Evolutionary conservation across 2,888 invertebrate genomes (phyloP), one percentile per base, ranked within the genome.

Genomic region (Leptopilina drosophilae): DNA sequence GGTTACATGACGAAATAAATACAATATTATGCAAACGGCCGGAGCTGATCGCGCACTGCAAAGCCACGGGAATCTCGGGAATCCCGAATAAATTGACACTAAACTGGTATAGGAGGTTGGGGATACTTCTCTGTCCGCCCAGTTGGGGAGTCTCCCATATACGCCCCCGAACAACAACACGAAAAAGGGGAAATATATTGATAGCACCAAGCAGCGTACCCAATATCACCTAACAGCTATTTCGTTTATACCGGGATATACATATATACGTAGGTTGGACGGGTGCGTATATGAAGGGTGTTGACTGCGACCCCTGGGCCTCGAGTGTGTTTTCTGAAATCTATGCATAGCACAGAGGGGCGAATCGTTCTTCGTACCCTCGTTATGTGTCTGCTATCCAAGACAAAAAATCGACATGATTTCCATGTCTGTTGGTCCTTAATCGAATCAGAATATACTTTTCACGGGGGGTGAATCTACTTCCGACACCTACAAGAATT

Each of bases 81-180:
- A 92, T 92, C 92, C 92, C 89, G 91, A 92, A 92, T 92, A 92
- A 92, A 92, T 92, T 92, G 92, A 91, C 92, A 91, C 91, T 92
- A 92, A 92, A 92, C 90, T 91, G 87, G 88, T 83, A 78, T 79
- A 82, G 81, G 80, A 81, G 82, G 83, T 84, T 82, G 81, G 84
- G 81, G 78, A 66, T 59, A 26, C 77, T 64, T 78, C 42, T 78
- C 78, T 79, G 64, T 56, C 80, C 80, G 77, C 64, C 64, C 7
- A 69, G 76, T 53, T 67, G 77, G 64, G 75, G 53, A 62, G 64
- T 64, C 67, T 26, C 49, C 77, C 82, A 78, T 76, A 81, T 80
- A 77, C 62, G 79, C 64, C 49, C 26, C 69, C 73, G 79, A 77
- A 76, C 77, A 77, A 62, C 62, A 62, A 20, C 62, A 20, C 62